Conservation (phyloP, 2,113 vertebrate genomes). For the Urocolius indicus region DNA sequence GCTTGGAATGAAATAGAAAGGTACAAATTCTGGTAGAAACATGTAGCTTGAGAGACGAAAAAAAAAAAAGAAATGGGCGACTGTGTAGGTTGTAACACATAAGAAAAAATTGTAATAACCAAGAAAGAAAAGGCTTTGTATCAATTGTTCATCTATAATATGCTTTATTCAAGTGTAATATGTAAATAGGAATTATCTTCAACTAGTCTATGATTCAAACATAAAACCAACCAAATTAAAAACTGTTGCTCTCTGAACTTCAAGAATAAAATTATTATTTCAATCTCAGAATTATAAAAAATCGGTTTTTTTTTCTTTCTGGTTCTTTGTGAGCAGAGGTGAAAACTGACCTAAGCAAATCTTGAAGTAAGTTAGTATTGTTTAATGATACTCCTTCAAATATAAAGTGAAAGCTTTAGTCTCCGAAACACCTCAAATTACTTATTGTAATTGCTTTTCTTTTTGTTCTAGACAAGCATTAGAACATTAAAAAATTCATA, state of each 20-base stretch:
- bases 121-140: not conserved
- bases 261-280: not conserved
- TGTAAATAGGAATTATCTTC: not conserved
- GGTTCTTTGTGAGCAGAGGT: not conserved
- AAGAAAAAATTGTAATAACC: not conserved
- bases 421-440: not conserved
- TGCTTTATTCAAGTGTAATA: not conserved
- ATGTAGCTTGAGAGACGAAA: not conserved
- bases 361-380: not conserved
- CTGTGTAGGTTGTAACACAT: not conserved
- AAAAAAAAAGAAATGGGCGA: not conserved
- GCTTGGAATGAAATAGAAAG: not conserved
- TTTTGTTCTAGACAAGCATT: not conserved
- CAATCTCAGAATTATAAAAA: not conserved
- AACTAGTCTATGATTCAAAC: not conserved
- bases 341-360: not conserved
- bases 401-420: not conserved
- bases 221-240: accelerated
- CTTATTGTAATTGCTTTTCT: not conserved
- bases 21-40: not conserved
- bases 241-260: not conserved
- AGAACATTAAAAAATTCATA: not conserved
- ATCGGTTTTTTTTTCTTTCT: not conserved
- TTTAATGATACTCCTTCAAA: not conserved
- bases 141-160: not conserved